These are phyloP conservation scores for Perccottus glenii DNA, from an alignment of 2,113 vertebrate species.

Conservation along the genomic window DNA sequence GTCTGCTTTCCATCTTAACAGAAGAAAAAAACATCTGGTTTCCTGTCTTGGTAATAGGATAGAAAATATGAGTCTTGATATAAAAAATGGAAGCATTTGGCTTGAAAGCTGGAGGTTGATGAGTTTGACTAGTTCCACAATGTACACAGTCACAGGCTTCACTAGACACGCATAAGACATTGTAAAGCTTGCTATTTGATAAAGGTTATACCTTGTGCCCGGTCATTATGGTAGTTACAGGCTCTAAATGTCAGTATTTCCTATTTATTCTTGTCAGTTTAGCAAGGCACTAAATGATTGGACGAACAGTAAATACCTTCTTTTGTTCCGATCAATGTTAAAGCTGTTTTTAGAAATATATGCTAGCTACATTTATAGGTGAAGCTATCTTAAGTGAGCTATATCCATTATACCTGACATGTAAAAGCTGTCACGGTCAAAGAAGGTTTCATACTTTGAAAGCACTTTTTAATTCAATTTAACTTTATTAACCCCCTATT, in stretches of 20 bases:
- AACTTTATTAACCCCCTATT: too few species aligned
- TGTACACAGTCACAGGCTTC: neutral
- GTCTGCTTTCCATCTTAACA: slow-evolving; percentile 6
- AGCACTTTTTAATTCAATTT: too few species aligned
- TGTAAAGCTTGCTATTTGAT: neutral
- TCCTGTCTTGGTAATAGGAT: neutral
- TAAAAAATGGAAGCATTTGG: neutral
- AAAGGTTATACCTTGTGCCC: neutral
- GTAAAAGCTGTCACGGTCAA: too few species aligned
- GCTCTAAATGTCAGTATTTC: neutral
- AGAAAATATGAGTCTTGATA: neutral
- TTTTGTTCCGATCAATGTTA: too few species aligned
- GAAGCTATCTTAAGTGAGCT: too few species aligned
- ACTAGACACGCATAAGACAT: neutral
- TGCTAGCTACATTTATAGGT: too few species aligned
- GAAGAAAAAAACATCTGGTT: slow-evolving; percentile 6
- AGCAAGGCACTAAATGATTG: too few species aligned
- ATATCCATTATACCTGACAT: too few species aligned
- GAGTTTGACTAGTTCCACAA: neutral
- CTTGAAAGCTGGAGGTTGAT: neutral
- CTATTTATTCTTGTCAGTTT: neutral
- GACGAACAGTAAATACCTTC: too few species aligned
- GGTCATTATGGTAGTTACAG: neutral
- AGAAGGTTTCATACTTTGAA: too few species aligned
- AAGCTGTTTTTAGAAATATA: too few species aligned